Percentiles rank a stretch among this genome's conserved stretches.
Conservation (phyloP, 2,888 invertebrate species). For the Leptinotarsa juncta region DNA sequence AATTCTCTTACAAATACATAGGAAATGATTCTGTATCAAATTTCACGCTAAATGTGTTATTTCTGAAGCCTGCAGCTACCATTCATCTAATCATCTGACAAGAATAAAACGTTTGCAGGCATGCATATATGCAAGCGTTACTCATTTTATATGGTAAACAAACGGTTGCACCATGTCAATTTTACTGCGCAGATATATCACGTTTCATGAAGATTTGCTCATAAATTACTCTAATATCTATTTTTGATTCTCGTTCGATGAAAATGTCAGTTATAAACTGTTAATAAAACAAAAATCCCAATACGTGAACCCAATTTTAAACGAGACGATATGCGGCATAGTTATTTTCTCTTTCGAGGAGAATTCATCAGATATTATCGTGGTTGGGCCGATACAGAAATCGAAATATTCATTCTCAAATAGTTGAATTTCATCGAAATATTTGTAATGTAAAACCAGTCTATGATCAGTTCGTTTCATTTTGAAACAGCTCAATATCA, state of each 20-base stretch:
- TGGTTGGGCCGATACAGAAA: too few relatives aligned
- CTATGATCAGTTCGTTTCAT: too few relatives aligned
- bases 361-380: too few relatives aligned
- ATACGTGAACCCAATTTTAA: neutral
- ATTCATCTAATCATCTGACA: neutral
- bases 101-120: neutral
- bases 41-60: conserved; percentile 15
- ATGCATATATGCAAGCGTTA: conserved; percentile 2
- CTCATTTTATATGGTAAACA: conserved; percentile 6
- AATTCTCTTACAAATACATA: conserved; percentile 3
- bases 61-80: conserved; percentile 9
- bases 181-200: conserved; percentile 13
- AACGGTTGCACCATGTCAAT: conserved; percentile 12
- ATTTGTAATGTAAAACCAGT: too few relatives aligned
- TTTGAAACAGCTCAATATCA: too few relatives aligned
- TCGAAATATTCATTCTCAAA: too few relatives aligned
- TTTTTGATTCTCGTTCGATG: neutral
- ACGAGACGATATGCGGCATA: neutral
- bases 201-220: conserved; percentile 5
- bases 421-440: too few relatives aligned
- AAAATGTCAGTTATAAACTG: neutral
- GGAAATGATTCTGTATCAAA: conserved; percentile 11
- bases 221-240: neutral
- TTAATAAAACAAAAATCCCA: neutral
- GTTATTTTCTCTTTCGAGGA: neutral